Evolutionary conservation across 2,888 invertebrate species (phyloP).

Genomic region (Nomada hirtipes): DNA sequence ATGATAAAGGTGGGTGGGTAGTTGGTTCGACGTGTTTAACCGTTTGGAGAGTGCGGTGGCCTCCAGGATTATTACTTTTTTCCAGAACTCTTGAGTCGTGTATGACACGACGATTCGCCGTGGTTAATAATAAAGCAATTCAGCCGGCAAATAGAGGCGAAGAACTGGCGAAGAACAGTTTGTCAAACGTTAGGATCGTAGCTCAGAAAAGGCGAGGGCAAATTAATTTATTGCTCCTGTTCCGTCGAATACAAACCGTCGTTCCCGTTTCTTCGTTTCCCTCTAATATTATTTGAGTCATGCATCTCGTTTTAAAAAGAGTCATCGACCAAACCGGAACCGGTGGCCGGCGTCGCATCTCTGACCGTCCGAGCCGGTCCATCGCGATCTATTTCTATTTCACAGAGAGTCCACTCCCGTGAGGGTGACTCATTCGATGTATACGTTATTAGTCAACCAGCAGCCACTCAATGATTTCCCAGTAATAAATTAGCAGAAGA

Average conservation of each 20-base stretch:
- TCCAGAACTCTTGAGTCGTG: too few relatives aligned
- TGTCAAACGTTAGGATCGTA: neutral
- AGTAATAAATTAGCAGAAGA: conserved; percentile 72
- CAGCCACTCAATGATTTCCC: conserved; percentile 65
- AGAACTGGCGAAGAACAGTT: neutral
- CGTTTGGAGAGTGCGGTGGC: too few relatives aligned
- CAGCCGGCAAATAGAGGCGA: too few relatives aligned
- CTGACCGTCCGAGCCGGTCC: conserved; percentile 67
- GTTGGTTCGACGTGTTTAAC: too few relatives aligned
- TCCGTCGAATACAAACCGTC: too few relatives aligned
- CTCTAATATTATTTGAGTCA: neutral
- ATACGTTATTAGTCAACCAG: conserved; percentile 71
- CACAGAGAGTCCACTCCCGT: conserved; percentile 70
- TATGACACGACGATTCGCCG: too few relatives aligned
- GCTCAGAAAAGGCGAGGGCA: too few relatives aligned
- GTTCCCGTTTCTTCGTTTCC: neutral
- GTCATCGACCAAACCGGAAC: conserved; percentile 60
- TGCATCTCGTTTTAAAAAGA: conserved; percentile 35
- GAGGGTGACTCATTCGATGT: conserved; percentile 68
- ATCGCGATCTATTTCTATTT: conserved; percentile 77
- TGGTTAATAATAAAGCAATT: too few relatives aligned
- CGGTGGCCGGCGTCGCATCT: conserved; percentile 55
- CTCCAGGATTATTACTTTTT: too few relatives aligned
- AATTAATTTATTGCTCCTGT: conserved; percentile 1
- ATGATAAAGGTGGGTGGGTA: too few relatives aligned